Evolutionary conservation across 2,797 vertebrate species (phyloP), one percentile per base, ranked within the genome.

Genomic region (Kryptolebias ocellatus): DNA sequence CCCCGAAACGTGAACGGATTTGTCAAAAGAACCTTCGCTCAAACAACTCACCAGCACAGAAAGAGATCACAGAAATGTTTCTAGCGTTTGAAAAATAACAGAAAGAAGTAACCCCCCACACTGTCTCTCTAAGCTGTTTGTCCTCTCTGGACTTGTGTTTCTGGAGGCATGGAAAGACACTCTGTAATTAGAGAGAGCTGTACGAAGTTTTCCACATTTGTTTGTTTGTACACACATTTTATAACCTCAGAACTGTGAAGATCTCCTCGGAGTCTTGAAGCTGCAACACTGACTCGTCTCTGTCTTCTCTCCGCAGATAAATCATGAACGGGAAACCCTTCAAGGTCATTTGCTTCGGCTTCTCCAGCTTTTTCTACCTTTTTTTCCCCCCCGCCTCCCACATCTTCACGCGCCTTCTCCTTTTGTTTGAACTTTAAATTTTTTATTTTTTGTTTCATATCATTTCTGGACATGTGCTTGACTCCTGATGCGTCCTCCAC

Each of bases 301-400:
- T 81, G 14, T 87, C 64, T 90, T 65, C 76, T 29, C 11, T 83
- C 14, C 60, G 42, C 84, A 90, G 88, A 87, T 24, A 82, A 76
- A 67, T 57, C 59, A 49, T 85, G 80, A 74, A 80, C 64, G 80
- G 78, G 89, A 84, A 86, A 57, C 72, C 75, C 69, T 17, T 29
- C 60, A 64, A 78, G 78, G 74, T 86, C 71, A 67, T 42, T 17
- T 54, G 39, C 69, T 74, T 65, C 70, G 12, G 59, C 78, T 64
- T 76, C 57, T 51, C 4, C 58, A 64, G 49, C 73, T 44, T 54
- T 55, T 67, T 44, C 18, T 7, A 10, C n/a, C 20, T n/a, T 14
- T 49, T 45, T 52, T 29, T 46, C 4, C 18, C 24, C 34, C 20
- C 20, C 1, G 20, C 20, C 20, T 24, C 20, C 20, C 20, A 24